Percentiles rank a stretch among this genome's conserved stretches.
These are phyloP conservation scores for Steatornis caripensis DNA, from an alignment of 2,113 vertebrate species.

Conservation along the genomic window DNA sequence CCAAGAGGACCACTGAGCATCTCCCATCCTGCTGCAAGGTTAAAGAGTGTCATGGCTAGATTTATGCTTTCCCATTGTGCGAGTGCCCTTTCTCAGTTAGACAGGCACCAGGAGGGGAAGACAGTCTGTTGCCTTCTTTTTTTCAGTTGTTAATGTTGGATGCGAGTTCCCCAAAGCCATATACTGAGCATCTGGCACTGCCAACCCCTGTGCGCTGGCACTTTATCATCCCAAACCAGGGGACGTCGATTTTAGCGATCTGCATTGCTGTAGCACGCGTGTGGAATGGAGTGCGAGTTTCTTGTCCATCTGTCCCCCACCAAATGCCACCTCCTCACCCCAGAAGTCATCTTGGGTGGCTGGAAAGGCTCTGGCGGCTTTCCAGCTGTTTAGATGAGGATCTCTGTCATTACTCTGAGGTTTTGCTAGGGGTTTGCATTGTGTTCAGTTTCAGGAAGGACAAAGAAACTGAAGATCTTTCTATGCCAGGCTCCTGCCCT, in stretches of 20 bases:
- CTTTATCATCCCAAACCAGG: constrained; percentile 5
- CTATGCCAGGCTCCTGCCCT: neutral
- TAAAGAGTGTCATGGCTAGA: neutral
- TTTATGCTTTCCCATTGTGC: neutral
- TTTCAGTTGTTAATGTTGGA: neutral
- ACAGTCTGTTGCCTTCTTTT: neutral
- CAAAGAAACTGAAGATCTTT: neutral
- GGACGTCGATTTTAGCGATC: neutral
- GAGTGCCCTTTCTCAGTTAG: neutral
- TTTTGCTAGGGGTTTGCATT: neutral
- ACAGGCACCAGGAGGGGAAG: neutral
- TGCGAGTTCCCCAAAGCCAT: neutral
- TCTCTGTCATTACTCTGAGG: neutral
- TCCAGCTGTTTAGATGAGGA: neutral
- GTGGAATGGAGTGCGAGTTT: neutral
- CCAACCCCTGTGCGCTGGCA: neutral
- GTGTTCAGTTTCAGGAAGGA: constrained; percentile 14
- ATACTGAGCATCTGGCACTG: neutral
- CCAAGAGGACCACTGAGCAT: rapidly evolving
- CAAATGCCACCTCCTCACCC: neutral
- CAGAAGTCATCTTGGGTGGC: neutral
- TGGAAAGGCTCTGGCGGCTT: neutral
- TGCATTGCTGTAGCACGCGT: neutral
- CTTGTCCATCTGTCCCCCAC: neutral
- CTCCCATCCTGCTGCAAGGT: neutral